A percentile compares a stretch with the other conserved stretches of the same genome.
Evolutionary conservation across 2,888 invertebrate genomes (phyloP).

Genomic region (Halictus ligatus): DNA sequence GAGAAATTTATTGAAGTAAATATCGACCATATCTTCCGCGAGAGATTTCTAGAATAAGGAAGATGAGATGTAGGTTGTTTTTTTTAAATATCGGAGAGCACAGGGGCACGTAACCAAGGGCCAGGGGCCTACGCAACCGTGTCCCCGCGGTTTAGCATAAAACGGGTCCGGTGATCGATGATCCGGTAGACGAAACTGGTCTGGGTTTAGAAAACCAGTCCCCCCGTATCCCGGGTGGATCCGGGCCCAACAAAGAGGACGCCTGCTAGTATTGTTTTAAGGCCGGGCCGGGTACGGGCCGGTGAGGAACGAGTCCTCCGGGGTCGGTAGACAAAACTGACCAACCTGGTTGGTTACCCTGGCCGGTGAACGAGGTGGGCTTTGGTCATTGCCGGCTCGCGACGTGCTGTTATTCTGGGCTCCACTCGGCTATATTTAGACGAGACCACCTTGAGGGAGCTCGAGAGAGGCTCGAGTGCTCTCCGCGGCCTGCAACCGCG

Average conservation of each 20-base stretch:
- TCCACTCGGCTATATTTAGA: slow-evolving; percentile 82
- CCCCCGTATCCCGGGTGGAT: neutral
- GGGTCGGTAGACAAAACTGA: slow-evolving; percentile 65
- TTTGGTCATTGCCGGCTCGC: slow-evolving; percentile 80
- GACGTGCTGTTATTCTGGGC: slow-evolving; percentile 81
- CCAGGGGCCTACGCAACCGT: slow-evolving; percentile 27
- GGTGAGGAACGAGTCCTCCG: slow-evolving; percentile 14
- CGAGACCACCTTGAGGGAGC: slow-evolving; percentile 83
- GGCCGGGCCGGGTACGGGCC: neutral
- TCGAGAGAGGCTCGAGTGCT: slow-evolving; percentile 61
- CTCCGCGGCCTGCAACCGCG: slow-evolving; percentile 59
- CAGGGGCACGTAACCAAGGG: slow-evolving; percentile 24
- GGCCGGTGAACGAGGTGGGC: slow-evolving; percentile 72
- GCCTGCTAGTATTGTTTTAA: slow-evolving; percentile 51
- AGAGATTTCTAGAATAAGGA: neutral
- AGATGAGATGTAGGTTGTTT: neutral
- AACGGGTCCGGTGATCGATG: slow-evolving; percentile 49
- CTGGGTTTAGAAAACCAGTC: slow-evolving; percentile 53
- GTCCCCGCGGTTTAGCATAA: slow-evolving; percentile 45
- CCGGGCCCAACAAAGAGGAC: slow-evolving; percentile 34
- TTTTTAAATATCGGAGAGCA: neutral
- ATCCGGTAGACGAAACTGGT: slow-evolving; percentile 60
- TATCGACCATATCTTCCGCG: neutral
- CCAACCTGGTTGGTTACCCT: slow-evolving; percentile 65
- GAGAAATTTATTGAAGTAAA: too few relatives aligned